Base-by-base conservation (phyloP, 2,888 invertebrate genomes). In the Furcula furcula region DNA sequence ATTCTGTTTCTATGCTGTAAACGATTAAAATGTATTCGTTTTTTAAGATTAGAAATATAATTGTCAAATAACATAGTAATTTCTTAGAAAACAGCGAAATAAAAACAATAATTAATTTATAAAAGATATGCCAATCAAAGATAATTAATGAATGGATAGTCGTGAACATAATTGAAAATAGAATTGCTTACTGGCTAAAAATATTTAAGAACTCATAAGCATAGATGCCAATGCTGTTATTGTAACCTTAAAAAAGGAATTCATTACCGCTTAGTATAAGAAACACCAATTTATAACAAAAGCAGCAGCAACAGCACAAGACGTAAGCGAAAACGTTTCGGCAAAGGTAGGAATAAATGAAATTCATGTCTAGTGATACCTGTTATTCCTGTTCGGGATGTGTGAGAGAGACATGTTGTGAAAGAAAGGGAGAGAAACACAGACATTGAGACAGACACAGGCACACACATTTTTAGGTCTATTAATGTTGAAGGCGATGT, bases 381-480 rank as follows among this genome's bases (percentile, higher is more conserved):
- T 88, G 88, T 87, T 79, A 88, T 88, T 84, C 88, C 88, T 88
- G 86, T 66, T 73, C 73, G 69, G 73, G 77, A 76, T 79, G 73
- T 81, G 84, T 85, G 84, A 80, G 83, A 83, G 79, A 86, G 85
- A 84, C 84, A 83, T 84, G 85, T 85, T 52, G 81, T 83, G 85
- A 82, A 65, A 84, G 72, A 85, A 68, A 83, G 80, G 84, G 85
- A 87, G 71, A 88, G 86, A 88, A 86, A 88, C 84, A 88, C 79
- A 86, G 76, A 85, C 67, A 79, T 84, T 85, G 83, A 88, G 84
- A 87, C 78, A 85, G 77, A 87, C 65, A 82, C 88, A 86, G 84
- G 84, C 86, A 81, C 84, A 83, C 74, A 79, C 68, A 72, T 48
- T 62, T 63, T 59, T 45, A 57, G 59, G 61, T 48, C 59, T 60